Evolutionary conservation across 2,888 invertebrate genomes (phyloP), one percentile per base, ranked within the genome.

Genomic region (Eustalomyia histrio): DNA sequence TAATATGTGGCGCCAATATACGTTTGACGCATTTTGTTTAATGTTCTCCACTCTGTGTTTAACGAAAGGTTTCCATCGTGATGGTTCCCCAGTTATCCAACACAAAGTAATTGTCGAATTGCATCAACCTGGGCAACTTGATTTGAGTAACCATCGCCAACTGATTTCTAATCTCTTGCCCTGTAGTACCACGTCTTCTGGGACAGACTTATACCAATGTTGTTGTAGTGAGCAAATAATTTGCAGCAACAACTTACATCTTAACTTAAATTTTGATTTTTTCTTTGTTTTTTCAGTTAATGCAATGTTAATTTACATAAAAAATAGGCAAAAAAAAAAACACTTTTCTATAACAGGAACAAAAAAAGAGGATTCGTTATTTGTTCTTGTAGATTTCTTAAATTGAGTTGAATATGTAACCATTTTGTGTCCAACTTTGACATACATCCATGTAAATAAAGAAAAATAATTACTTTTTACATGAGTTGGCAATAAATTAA

Each of bases 121-220:
- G n/a, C 63, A 76, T 63, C 68, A 68, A 81, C 58, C 72, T 69
- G 3, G 69, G 72, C 12, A 69, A 10, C 16, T 68, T 16, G 17
- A 76, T 33, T 47, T 29, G 24, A 10, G 33, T 50, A 12, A 50
- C 2, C 14, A 18, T 43, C 14, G 14, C 1, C 10, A 72, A 16
- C n/a, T 72, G 63, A 12, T 35, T 52, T 35, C 60, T 50, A 35
- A 60, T 60, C 5, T 71, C 50, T 12, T 2, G n/a, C 74, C 71
- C 24, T 69, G 35, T 14, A 33, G 65, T 17, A 55, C 9, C 0
- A 81, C 35, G 9, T 67, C 50, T 55, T 75, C 72, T 10, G 75
- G 68, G 1, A 79, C 55, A 10, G 33, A 33, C 8, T 33, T 8
- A 33, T 33, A 4, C 33, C 33, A 33, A 33, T 33, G 33, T 4